A percentile compares a stretch with the other conserved stretches of the same genome.
Conservation (phyloP, 2,113 vertebrate species). For the Forbesichthys agassizii region DNA sequence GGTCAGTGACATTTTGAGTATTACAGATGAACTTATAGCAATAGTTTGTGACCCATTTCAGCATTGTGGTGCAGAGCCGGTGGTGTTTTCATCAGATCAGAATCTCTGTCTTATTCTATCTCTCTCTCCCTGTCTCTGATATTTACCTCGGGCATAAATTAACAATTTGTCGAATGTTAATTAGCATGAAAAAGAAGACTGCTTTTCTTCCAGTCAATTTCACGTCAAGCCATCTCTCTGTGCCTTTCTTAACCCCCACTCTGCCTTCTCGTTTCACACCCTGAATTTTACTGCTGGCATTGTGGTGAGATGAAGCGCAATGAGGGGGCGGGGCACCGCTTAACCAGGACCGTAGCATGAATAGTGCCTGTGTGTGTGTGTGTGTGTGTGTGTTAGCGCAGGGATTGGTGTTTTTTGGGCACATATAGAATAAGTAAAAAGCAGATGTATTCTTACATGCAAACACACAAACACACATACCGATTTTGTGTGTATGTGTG, state of each 20-base stretch:
- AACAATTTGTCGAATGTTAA: conserved; percentile 66
- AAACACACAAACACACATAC: background rate
- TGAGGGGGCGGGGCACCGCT: conserved; percentile 57
- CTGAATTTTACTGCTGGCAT: conserved; percentile 58
- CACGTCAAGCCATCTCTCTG: conserved; percentile 55
- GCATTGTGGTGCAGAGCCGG: no score
- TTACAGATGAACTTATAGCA: no score
- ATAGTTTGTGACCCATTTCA: no score
- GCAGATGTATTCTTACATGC: background rate
- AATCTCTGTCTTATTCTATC: background rate
- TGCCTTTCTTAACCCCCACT: conserved; percentile 52
- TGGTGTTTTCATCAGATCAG: no score
- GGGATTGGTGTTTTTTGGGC: conserved; percentile 6
- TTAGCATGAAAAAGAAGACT: conserved; percentile 69
- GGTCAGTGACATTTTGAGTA: no score
- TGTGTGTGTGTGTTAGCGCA: conserved; percentile 22
- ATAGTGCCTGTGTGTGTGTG: conserved; percentile 23
- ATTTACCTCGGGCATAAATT: conserved; percentile 66
- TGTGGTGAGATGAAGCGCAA: conserved; percentile 61
- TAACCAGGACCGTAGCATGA: conserved; percentile 49
- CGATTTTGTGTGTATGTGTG: no score
- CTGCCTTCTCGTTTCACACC: conserved; percentile 35
- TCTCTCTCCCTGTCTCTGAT: background rate
- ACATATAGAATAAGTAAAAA: conserved; percentile 24
- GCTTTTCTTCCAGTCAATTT: conserved; percentile 70